phyloP scores from a whole-genome alignment of 2,113 vertebrate genomes.

The Sigmodon hispidus region DNA sequence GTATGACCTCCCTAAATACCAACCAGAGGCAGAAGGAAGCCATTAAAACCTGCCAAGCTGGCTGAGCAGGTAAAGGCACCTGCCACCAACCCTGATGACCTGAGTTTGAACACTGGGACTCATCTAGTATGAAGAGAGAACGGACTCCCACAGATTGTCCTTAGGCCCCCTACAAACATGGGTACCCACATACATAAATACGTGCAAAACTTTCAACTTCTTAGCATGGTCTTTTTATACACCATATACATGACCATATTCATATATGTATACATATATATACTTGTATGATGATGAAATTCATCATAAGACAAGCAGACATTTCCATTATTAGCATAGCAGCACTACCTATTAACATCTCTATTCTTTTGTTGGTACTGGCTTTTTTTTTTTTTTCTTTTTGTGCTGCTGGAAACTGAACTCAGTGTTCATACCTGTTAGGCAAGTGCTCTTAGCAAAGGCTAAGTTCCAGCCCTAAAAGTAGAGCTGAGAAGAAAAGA shows the following conservation, averaged over 20 bases:
- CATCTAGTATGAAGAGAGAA: not conserved
- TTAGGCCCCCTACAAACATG: not conserved
- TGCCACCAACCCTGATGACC: not conserved
- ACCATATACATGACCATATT: not conserved
- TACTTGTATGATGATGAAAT: not conserved
- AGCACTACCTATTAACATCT: not conserved
- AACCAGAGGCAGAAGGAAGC: constrained; percentile 28
- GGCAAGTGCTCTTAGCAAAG: not conserved
- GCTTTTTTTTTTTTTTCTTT: not conserved
- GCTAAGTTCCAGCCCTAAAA: not conserved
- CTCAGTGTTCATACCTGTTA: not conserved
- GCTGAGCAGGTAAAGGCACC: not conserved
- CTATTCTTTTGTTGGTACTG: not conserved
- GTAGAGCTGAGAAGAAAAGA: not conserved
- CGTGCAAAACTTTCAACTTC: not conserved
- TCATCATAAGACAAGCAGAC: not conserved
- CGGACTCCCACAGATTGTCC: not conserved
- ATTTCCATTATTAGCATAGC: not conserved
- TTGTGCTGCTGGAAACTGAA: not conserved
- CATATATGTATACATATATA: not conserved
- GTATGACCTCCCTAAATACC: not conserved
- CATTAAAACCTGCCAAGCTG: not conserved
- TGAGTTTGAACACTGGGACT: too few species aligned
- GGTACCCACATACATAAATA: not conserved
- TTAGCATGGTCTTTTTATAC: not conserved